Evolutionary conservation across 2,113 vertebrate genomes (phyloP).

Genomic region (Leucosticte australis): DNA sequence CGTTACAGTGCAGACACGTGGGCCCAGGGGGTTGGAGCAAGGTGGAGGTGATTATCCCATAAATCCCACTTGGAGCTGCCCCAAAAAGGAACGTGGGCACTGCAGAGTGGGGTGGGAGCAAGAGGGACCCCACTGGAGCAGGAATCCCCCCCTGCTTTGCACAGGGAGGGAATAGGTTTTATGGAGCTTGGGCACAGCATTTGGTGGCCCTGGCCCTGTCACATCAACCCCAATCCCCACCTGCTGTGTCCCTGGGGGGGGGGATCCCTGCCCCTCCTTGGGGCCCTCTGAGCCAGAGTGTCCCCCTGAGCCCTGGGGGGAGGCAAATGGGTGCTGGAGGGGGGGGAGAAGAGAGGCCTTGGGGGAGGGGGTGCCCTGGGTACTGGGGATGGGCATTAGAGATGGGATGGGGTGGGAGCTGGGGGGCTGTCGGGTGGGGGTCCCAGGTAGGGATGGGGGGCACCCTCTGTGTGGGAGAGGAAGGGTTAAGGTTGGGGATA

Average conservation of each 20-base stretch:
- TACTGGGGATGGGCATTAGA: no score
- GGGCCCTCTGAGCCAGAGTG: no score
- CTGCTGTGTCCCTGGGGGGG: not conserved
- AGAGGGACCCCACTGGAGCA: not conserved
- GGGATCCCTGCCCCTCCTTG: not conserved
- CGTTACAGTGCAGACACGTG: not conserved
- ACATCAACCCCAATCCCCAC: not conserved
- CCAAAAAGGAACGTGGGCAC: not conserved
- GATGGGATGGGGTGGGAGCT: no score
- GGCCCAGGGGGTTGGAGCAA: not conserved
- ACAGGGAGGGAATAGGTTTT: rapidly evolving
- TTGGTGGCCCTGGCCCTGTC: not conserved
- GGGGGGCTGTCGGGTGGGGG: not conserved
- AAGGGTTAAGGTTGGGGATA: not conserved
- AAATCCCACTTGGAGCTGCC: not conserved
- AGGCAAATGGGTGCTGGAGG: not conserved
- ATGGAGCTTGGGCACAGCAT: not conserved
- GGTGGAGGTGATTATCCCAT: not conserved
- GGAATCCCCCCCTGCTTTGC: not conserved
- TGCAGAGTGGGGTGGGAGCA: rapidly evolving
- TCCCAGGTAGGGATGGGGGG: no score
- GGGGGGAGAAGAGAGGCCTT: not conserved
- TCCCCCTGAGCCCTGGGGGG: not conserved
- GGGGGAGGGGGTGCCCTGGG: not conserved
- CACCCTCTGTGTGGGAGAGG: no score